A percentile compares a stretch with the other conserved stretches of the same genome.
Evolutionary conservation across 2,113 vertebrate genomes (phyloP).

Genomic region (Rousettus leschenaultii): DNA sequence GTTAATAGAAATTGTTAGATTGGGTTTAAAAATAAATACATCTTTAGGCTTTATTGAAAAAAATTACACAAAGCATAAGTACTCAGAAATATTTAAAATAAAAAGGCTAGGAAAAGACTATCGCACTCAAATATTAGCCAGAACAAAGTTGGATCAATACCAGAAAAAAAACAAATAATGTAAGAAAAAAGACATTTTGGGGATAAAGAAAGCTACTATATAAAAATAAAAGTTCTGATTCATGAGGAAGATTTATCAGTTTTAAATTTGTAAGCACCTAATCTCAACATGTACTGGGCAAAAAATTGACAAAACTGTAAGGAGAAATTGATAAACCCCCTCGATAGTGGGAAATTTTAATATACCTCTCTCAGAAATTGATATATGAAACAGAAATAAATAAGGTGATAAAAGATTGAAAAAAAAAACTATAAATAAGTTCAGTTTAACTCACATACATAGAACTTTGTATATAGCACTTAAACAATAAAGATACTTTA

Average conservation of each 20-base stretch:
- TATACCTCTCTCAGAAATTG: neutral
- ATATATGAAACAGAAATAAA: neutral
- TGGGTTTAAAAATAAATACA: neutral
- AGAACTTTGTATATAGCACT: neutral
- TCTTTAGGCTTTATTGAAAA: neutral
- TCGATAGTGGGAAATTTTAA: neutral
- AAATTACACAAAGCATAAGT: neutral
- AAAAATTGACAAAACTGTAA: neutral
- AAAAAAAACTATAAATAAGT: neutral
- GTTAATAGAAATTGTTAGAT: conserved; percentile 21
- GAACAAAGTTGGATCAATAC: neutral
- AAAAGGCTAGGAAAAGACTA: conserved; percentile 1
- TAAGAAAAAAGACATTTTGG: neutral
- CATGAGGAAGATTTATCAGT: neutral
- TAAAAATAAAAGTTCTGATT: neutral
- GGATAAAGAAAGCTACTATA: neutral
- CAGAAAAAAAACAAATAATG: neutral
- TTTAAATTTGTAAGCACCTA: neutral
- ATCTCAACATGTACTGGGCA: neutral
- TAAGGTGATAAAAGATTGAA: neutral
- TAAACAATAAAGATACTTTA: conserved; percentile 4
- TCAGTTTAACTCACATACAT: neutral
- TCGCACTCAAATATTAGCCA: neutral
- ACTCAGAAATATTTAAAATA: neutral
- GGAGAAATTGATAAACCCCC: neutral